phyloP scores from a whole-genome alignment of 2,888 invertebrate species.

The Thera obeliscata region DNA sequence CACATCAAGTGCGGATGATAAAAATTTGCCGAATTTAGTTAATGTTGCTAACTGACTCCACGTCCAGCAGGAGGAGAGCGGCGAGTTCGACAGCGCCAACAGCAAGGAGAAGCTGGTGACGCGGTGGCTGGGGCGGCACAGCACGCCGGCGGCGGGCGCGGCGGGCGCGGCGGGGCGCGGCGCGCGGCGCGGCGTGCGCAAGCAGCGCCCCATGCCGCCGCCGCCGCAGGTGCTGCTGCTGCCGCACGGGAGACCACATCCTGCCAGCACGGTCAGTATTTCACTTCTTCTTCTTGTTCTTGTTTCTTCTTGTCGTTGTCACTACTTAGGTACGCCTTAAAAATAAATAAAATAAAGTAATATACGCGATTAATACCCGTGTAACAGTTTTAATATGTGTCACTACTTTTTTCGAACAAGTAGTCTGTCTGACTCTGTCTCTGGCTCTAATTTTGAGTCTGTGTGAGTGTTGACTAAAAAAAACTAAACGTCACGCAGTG shows the following conservation, averaged over 20 bases:
- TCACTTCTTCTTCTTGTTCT: no score
- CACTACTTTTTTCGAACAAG: no score
- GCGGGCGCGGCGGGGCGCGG: constrained; percentile 33
- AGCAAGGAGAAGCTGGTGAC: constrained; percentile 84
- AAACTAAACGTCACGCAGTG: no score
- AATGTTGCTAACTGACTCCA: neutral
- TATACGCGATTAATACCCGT: no score
- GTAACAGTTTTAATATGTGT: no score
- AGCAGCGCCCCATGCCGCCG: constrained; percentile 56
- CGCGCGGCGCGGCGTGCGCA: constrained; percentile 61
- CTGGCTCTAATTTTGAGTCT: no score
- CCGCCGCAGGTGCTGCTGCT: constrained; percentile 63
- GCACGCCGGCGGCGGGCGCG: constrained; percentile 41
- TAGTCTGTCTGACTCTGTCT: no score
- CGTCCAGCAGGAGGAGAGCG: constrained; percentile 55
- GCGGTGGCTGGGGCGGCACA: constrained; percentile 83
- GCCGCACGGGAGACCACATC: constrained; percentile 57
- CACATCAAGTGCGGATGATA: no score
- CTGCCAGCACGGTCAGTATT: constrained; percentile 76
- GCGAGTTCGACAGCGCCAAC: constrained; percentile 76
- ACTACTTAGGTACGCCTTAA: neutral
- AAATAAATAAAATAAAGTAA: no score
- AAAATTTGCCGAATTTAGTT: neutral
- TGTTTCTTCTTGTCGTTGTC: neutral
- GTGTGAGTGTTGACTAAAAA: no score